Percentiles rank a stretch among this genome's conserved stretches.
Conservation (phyloP, 2,888 invertebrate species). For the Drosophila ustulata region DNA sequence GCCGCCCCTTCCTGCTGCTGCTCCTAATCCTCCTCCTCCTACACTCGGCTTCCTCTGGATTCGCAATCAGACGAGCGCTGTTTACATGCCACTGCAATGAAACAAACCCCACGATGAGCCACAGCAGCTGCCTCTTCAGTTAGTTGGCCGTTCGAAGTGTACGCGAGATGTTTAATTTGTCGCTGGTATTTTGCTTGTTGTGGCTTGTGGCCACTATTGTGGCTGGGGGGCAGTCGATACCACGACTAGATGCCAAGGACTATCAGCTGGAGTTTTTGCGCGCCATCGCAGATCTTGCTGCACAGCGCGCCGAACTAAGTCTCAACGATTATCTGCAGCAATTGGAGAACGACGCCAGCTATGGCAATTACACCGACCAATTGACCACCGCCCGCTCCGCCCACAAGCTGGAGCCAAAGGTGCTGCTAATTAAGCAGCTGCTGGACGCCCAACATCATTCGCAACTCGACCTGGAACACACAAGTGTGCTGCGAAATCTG, state of each 20-base stretch:
- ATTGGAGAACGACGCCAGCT: conserved; percentile 47
- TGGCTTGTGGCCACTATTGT: conserved; percentile 16
- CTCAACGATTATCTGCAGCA: conserved; percentile 66
- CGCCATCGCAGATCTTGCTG: conserved; percentile 37
- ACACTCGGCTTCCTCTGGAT: background rate
- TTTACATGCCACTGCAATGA: conserved; percentile 49
- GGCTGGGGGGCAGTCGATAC: conserved; percentile 4
- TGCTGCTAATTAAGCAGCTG: conserved; percentile 77
- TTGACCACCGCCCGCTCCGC: conserved; percentile 45
- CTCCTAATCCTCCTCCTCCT: background rate
- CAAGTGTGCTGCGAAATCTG: conserved; percentile 69
- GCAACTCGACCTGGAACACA: conserved; percentile 46
- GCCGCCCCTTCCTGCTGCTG: background rate
- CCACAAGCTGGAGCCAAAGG: conserved; percentile 60
- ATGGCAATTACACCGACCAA: conserved; percentile 47
- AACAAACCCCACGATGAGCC: conserved; percentile 22
- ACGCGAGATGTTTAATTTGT: conserved; percentile 48
- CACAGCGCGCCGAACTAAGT: conserved; percentile 49
- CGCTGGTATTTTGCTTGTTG: conserved; percentile 24
- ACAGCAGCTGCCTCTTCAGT: conserved; percentile 22
- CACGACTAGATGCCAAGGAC: conserved; percentile 49
- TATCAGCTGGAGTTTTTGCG: conserved; percentile 65
- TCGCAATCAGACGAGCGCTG: conserved; percentile 52
- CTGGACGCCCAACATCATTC: conserved; percentile 58
- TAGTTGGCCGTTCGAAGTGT: conserved; percentile 44